Base-by-base conservation (phyloP, 2,113 vertebrate genomes). In the Menidia beryllina region DNA sequence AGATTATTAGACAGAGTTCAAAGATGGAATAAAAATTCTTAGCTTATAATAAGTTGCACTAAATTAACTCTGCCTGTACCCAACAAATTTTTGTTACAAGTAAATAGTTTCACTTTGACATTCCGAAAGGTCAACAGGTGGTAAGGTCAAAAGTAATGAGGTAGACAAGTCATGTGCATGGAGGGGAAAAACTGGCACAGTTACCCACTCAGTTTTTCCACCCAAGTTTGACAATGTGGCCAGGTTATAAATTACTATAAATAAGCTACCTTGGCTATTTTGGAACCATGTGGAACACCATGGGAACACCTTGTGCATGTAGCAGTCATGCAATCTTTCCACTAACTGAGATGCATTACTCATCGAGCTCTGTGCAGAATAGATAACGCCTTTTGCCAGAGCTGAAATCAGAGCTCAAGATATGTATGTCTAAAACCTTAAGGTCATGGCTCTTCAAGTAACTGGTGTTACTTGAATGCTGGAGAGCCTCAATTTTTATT, bases 261-360 rank as follows among this genome's bases (percentile, higher is more conserved):
- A 77, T 77, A 81, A 74, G 64, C 65, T 65, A 20, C 41, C 51
- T 11, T n/a, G n/a, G 30, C 49, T 12, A 20, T n/a, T 63, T 62
- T 3, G 19, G 34, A 63, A 86, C 77, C 69, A 81, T 70, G 21
- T 25, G 27, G 43, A n/a, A 13, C 15, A n/a, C 30, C 23, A 53
- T 13, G 63, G 20, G n/a, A 38, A 52, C 41, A 34, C 51, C 30
- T 10, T 6, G 9, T 0, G 51, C 45, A 2, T 54, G 65, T 26
- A 55, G 45, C 10, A 56, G 49, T 39, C 17, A 14, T 72, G 72
- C 41, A 58, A 74, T 64, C 39, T 61, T 57, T 76, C 71, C 56
- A 72, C 13, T 55, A 30, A 56, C 1, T 34, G 19, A 30, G 70
- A 21, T 47, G 73, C 55, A 45, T 45, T 26, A 20, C 62, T 58